Conservation (phyloP, 2,113 vertebrate species). For the Sinocyclocheilus grahami region DNA sequence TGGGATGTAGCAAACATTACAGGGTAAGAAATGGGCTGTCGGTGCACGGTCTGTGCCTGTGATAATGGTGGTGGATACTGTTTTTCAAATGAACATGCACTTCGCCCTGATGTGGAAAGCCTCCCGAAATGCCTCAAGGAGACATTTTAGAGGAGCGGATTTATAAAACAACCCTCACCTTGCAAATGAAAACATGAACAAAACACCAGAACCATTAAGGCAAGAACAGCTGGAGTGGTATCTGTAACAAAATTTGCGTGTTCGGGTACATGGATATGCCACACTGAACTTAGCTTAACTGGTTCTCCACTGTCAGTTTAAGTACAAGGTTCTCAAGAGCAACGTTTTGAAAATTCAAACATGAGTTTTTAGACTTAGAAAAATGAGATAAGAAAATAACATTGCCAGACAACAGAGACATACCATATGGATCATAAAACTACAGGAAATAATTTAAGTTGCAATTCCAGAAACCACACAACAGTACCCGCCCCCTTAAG, state of each 20-base stretch:
- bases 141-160: constrained; percentile 58
- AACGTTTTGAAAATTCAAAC: constrained; percentile 68
- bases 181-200: constrained; percentile 51
- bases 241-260: constrained; percentile 73
- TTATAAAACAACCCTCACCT: constrained; percentile 39
- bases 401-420: constrained; percentile 79
- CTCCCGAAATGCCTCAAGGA: constrained; percentile 55
- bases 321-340: constrained; percentile 74
- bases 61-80: constrained; percentile 71
- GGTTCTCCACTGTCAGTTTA: constrained; percentile 74
- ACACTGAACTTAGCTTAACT: constrained; percentile 77
- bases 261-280: constrained; percentile 76
- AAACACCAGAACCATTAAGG: constrained; percentile 80
- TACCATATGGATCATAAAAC: constrained; percentile 75
- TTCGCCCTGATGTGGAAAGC: constrained; percentile 67
- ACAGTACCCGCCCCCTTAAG: constrained; percentile 62
- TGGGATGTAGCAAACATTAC: constrained; percentile 73
- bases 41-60: constrained; percentile 70
- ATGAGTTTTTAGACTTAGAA: constrained; percentile 61
- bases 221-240: constrained; percentile 79
- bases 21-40: constrained; percentile 72
- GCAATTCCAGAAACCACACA: constrained; percentile 74
- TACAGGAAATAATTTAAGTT: constrained; percentile 78
- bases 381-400: constrained; percentile 77
- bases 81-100: constrained; percentile 76